Base-by-base conservation (phyloP, 2,888 invertebrate species). In the Phrixothrix hirtus region DNA sequence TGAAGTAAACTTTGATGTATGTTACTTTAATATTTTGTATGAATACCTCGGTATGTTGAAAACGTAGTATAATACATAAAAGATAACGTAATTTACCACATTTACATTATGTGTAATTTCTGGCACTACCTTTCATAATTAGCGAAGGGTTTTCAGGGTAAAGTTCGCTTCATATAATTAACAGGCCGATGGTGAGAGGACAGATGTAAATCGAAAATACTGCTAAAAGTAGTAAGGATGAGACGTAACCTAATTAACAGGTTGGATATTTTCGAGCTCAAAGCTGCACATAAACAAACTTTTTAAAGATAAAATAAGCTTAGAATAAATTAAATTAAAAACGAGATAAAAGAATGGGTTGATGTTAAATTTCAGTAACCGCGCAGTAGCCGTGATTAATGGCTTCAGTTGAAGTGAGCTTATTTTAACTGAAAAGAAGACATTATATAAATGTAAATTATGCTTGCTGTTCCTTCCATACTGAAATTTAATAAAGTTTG, bases 401-500 rank as follows among this genome's bases (percentile, higher is more conserved):
- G 49, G 36, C 36, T 42, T 17, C 26, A 30, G 39, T 36, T 42
- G 41, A 49, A 49, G 34, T 42, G 30, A 49, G 49, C 42, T 49
- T 49, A 49, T 49, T 49, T 49, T 36, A 38, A 50, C 44, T 38
- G 38, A 50, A 50, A 50, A 44, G 50, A 44, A 44, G 44, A 50
- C 42, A 44, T 44, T 44, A 44, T 50, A 50, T 50, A 42, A 50
- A 44, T 44, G 43, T 43, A 50, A 50, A 50, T 50, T 50, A 37
- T 50, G 43, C 43, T 50, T 38, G 50, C 50, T 38, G 43, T 43
- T 49, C 42, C 36, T 44, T 44, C 50, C 37, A 44, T 42, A 44
- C 50, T 35, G 44, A 50, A 50, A 50, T 50, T 50, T 50, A 50
- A 50, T 50, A 43, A 50, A 50, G 50, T 50, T 50, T 50, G 50